Evolutionary conservation across 2,113 vertebrate genomes (phyloP).

Genomic region (Anoplopoma fimbria): DNA sequence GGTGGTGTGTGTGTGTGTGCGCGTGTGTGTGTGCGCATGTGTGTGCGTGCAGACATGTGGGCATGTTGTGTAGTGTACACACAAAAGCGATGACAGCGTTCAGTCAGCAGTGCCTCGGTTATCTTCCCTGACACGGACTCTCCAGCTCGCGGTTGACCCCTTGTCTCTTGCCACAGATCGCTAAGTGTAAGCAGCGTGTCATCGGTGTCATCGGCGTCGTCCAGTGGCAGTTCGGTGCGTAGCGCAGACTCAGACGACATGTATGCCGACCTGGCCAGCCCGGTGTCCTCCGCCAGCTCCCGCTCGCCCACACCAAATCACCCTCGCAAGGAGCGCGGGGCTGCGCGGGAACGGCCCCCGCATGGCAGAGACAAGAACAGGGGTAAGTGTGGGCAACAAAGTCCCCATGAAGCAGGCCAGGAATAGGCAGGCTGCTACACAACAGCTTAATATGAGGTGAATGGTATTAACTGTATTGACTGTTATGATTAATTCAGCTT

Average conservation of each 20-base stretch:
- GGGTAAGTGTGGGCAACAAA: conserved; percentile 51
- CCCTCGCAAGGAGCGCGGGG: conserved; percentile 88
- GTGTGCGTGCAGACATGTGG: too few species aligned
- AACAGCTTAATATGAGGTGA: not conserved
- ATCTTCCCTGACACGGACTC: not conserved
- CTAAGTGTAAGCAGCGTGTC: conserved; percentile 98
- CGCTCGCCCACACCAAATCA: conserved; percentile 90
- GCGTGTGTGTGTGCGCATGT: not conserved
- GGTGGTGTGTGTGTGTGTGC: not conserved
- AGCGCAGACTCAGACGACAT: conserved; percentile 98
- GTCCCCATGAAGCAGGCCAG: too few species aligned
- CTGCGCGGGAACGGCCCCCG: conserved; percentile 42
- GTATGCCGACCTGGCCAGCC: conserved; percentile 97
- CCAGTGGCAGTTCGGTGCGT: conserved; percentile 93
- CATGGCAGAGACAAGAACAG: conserved; percentile 59
- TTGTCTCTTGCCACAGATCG: conserved; percentile 83
- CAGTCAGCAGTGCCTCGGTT: too few species aligned
- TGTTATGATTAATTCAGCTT: not conserved
- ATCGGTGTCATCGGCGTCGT: conserved; percentile 94
- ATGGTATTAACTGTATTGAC: not conserved
- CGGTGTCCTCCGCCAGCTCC: conserved; percentile 96
- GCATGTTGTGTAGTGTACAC: not conserved
- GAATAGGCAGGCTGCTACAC: not conserved
- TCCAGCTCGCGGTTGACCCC: not conserved
- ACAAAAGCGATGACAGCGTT: not conserved